Base-by-base conservation (phyloP, 1,140 invertebrate species). In the Cydia splendana region DNA sequence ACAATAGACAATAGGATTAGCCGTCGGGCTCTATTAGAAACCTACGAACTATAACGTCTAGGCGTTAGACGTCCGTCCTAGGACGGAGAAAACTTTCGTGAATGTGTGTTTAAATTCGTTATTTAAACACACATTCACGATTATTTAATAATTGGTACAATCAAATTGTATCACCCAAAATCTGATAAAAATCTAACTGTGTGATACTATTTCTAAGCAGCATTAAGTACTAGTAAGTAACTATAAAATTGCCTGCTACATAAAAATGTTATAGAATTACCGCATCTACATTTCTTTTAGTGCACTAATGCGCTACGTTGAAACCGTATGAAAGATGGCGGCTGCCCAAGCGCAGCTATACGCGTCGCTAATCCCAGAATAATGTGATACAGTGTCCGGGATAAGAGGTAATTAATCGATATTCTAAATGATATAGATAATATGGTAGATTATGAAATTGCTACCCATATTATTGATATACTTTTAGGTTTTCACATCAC, bases 371-470 rank as follows among this genome's bases (percentile, higher is more conserved):
- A 38, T 38, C 30, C 34, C 34, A 71, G 65, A 34, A 69, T 38
- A 71, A 71, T 71, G 67, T 18, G 30, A 71, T 71, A 18, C 38
- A 71, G 67, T 71, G 34, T 71, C n/a, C 67, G 34, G 34, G 67
- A 71, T 71, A 71, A 71, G 15, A 71, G 6, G 30, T 71, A 71
- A 71, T 71, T 71, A 71, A 71, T 71, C 67, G 67, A 45, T 71
- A 45, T 38, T 34, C 34, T 71, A 71, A 71, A 71, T 71, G 34
- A 62, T 62, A 62, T 24, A 24, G 57, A 62, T 62, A 53, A n/a
- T 53, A 62, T 62, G 57, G 20, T 18, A 62, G 18, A 62, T 62
- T 62, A 24, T 24, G 7, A 62, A 62, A 62, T 12, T 3, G 51
- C 51, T 53, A 5, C 42, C 42, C 42, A 45, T 3, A 45, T 6